A percentile compares a stretch with the other conserved stretches of the same genome.
Conservation (phyloP, 2,113 vertebrate genomes). For the Cyanoramphus novaezelandiae region DNA sequence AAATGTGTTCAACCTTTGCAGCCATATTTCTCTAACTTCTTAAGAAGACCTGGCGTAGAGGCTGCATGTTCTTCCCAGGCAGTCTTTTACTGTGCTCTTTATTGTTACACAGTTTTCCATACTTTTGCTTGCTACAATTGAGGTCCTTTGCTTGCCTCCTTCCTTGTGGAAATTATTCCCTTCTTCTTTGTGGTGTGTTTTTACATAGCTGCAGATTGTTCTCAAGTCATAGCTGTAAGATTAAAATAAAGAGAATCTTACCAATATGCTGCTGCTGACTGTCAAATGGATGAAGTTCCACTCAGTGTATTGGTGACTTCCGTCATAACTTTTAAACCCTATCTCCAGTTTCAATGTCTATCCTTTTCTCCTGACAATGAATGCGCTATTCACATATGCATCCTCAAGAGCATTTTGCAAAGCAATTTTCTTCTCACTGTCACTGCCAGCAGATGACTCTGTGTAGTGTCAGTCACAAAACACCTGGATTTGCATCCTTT, state of each 20-base stretch:
- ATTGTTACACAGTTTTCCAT: background rate
- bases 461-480: background rate
- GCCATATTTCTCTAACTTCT: background rate
- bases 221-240: background rate
- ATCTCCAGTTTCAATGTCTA: background rate
- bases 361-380: background rate
- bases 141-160: background rate
- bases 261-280: background rate
- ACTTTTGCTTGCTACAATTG: background rate
- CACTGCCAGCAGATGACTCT: background rate
- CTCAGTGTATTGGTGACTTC: background rate
- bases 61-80: background rate
- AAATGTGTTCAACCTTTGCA: background rate
- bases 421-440: slow-evolving; percentile 25
- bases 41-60: background rate
- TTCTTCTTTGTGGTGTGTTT: background rate
- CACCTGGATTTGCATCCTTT: background rate
- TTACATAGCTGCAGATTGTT: background rate
- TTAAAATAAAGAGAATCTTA: background rate
- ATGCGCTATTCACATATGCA: background rate
- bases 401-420: background rate
- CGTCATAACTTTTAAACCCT: background rate
- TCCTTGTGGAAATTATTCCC: background rate
- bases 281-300: background rate
- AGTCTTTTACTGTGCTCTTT: background rate